Evolutionary conservation across 2,113 vertebrate genomes (phyloP).

Genomic region (Petroica traversi): DNA sequence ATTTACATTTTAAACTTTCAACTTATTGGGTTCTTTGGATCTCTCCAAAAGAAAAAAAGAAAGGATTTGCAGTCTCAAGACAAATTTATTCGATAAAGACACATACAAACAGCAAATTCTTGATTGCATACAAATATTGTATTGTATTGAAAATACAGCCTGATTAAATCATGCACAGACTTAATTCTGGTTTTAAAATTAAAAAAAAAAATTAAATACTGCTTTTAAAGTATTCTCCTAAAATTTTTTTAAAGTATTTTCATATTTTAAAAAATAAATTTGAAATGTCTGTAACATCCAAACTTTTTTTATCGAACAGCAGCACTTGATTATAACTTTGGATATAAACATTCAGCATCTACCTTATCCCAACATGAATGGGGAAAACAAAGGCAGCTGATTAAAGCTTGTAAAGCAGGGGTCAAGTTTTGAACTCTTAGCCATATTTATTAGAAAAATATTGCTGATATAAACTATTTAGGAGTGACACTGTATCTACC

Average conservation of each 20-base stretch:
- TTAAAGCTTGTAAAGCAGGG: not conserved
- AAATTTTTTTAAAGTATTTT: not conserved
- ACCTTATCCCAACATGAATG: rapidly evolving
- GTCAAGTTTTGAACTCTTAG: not conserved
- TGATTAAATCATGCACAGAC: not conserved
- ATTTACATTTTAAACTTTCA: not conserved
- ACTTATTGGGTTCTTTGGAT: not conserved
- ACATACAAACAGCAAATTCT: not conserved
- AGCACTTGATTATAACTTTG: not conserved
- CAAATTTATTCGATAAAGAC: not conserved
- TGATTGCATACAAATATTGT: not conserved
- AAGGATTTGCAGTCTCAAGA: not conserved
- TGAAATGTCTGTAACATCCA: not conserved
- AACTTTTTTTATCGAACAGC: not conserved
- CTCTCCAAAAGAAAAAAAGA: not conserved
- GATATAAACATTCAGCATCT: not conserved
- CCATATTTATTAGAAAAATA: not conserved
- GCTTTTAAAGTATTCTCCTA: not conserved
- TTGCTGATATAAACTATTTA: not conserved
- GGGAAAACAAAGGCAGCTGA: not conserved
- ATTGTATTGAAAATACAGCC: not conserved
- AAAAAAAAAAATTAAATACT: too few relatives aligned
- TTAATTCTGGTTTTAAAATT: not conserved
- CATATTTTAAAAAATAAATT: not conserved
- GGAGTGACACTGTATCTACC: not conserved